Conservation (phyloP, 1,140 invertebrate genomes). For the Drosophila suzukii region DNA sequence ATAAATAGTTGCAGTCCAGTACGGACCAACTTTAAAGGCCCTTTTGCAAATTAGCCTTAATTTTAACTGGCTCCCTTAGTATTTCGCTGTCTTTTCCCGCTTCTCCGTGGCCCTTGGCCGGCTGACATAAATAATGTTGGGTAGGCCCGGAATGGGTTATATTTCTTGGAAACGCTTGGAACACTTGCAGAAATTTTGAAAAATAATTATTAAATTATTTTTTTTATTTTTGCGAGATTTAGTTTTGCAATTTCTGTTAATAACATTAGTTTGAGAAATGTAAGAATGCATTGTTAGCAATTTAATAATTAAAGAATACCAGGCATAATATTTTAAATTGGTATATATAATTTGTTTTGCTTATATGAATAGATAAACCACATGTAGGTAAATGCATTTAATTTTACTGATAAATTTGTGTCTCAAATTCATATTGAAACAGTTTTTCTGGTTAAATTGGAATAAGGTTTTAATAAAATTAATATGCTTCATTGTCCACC, state of each 20-base stretch:
- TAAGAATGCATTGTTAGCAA: too few relatives aligned
- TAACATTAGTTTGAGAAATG: too few relatives aligned
- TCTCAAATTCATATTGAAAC: too few relatives aligned
- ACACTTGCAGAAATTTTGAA: not conserved
- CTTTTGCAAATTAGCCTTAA: slow-evolving; percentile 54
- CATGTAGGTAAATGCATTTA: too few relatives aligned
- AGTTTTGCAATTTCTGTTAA: too few relatives aligned
- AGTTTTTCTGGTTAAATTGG: too few relatives aligned
- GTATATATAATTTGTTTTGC: too few relatives aligned
- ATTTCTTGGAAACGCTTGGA: slow-evolving; percentile 11
- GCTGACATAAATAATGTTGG: slow-evolving; percentile 49
- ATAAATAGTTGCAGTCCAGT: slow-evolving; percentile 73
- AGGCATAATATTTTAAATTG: too few relatives aligned
- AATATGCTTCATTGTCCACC: not conserved
- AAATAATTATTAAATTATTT: too few relatives aligned
- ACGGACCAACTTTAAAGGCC: slow-evolving; percentile 49
- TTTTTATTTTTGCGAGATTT: not conserved
- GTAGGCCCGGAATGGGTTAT: slow-evolving; percentile 7
- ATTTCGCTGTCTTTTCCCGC: slow-evolving; percentile 4
- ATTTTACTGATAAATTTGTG: too few relatives aligned
- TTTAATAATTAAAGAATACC: too few relatives aligned
- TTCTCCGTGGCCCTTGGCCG: slow-evolving; percentile 18
- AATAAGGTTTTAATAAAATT: not conserved
- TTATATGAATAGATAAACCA: too few relatives aligned
- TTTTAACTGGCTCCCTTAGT: slow-evolving; percentile 44